These are phyloP conservation scores for Littorina saxatilis DNA, from an alignment of 1,140 invertebrate species.

Conservation along the genomic window DNA sequence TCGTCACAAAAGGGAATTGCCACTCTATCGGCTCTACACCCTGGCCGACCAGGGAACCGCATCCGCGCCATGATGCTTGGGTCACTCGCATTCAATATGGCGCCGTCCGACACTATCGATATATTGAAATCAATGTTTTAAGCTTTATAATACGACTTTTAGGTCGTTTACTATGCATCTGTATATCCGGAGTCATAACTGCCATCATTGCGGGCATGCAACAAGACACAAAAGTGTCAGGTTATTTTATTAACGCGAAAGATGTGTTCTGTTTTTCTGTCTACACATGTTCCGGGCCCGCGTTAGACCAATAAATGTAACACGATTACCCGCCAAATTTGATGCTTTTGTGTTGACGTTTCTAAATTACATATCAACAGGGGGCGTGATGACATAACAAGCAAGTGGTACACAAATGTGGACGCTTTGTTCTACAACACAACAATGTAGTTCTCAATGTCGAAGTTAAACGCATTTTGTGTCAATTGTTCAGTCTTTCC, in stretches of 20 bases:
- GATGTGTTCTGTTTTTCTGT: constrained; percentile 14
- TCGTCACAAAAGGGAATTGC: constrained; percentile 68
- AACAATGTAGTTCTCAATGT: not conserved
- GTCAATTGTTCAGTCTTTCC: too few relatives aligned
- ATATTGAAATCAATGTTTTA: constrained; percentile 29
- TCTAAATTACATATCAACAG: not conserved
- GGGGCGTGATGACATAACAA: too few relatives aligned
- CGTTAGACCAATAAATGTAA: constrained; percentile 48
- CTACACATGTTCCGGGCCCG: constrained; percentile 49
- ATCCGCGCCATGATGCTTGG: constrained; percentile 74
- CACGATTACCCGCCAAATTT: constrained; percentile 56
- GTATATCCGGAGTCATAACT: too few relatives aligned
- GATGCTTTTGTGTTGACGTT: constrained; percentile 12
- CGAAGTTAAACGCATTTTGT: not conserved
- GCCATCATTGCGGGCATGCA: too few relatives aligned
- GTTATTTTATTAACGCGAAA: not conserved
- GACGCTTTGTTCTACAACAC: not conserved
- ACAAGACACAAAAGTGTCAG: too few relatives aligned
- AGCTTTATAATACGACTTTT: not conserved
- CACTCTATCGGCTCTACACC: constrained; percentile 72
- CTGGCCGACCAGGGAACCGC: constrained; percentile 75
- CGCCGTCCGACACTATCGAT: constrained; percentile 32
- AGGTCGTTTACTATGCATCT: not conserved
- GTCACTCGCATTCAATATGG: constrained; percentile 46
- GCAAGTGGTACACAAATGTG: not conserved